These are phyloP conservation scores for Antigone vipio DNA, from an alignment of 2,113 vertebrate genomes.

Conservation along the genomic window DNA sequence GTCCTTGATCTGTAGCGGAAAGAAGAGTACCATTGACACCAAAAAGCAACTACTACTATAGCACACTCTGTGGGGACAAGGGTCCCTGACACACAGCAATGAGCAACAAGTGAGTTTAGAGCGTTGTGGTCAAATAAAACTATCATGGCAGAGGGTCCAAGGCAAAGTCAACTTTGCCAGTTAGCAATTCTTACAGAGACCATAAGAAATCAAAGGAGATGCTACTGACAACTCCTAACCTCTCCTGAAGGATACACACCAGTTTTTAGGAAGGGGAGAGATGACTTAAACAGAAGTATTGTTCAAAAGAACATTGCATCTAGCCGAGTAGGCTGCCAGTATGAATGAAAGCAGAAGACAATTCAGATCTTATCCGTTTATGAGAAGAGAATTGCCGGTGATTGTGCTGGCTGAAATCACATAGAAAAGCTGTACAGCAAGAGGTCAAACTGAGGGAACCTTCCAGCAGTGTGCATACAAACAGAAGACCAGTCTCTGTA, in stretches of 20 bases:
- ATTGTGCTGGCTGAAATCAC: not conserved
- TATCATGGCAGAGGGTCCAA: not conserved
- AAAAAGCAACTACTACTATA: not conserved
- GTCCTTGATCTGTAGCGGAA: conserved; percentile 88
- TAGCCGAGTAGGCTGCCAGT: not conserved
- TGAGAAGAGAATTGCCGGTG: not conserved
- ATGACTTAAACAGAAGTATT: not conserved
- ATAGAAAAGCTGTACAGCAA: not conserved
- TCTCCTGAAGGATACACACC: not conserved
- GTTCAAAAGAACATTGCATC: not conserved
- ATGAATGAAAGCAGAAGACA: not conserved
- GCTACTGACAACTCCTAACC: not conserved
- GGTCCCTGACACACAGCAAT: not conserved
- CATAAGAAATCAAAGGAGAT: not conserved
- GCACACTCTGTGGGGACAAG: not conserved
- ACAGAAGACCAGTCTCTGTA: not conserved
- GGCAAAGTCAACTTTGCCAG: not conserved
- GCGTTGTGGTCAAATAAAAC: not conserved
- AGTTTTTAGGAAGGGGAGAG: not conserved
- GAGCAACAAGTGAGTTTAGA: not conserved
- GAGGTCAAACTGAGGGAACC: not conserved
- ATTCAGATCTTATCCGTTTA: not conserved
- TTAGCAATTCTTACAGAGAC: not conserved
- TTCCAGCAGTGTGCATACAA: not conserved
- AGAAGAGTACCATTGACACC: not conserved